Conservation (phyloP, 2,797 vertebrate species). For the Fratercula arctica region DNA sequence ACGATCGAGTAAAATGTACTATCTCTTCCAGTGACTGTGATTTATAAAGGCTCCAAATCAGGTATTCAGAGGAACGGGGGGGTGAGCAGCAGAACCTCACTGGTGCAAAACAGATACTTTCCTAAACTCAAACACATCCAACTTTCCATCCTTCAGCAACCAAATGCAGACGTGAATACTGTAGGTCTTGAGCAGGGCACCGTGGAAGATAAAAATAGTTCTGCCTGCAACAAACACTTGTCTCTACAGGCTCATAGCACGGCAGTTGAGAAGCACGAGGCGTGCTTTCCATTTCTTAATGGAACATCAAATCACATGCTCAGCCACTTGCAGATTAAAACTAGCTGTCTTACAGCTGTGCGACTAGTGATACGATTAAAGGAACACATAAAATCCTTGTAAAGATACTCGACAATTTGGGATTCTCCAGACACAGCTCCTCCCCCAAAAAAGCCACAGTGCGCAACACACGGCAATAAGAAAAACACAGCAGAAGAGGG, state of each 20-base stretch:
- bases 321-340: slow-evolving; percentile 20
- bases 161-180: not conserved
- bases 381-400: slow-evolving; percentile 14
- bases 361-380: not conserved
- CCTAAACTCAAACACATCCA: not conserved
- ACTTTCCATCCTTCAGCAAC: not conserved
- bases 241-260: not conserved
- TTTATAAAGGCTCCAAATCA: not conserved
- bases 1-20: not conserved
- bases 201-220: not conserved
- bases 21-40: not conserved
- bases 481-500: not conserved
- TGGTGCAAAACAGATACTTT: not conserved
- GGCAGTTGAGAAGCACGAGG: not conserved
- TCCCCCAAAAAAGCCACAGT: not conserved
- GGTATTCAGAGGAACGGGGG: not conserved
- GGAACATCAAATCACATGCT: not conserved
- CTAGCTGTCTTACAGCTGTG: slow-evolving; percentile 29
- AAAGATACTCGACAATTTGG: not conserved
- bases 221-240: not conserved
- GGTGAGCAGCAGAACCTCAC: not conserved
- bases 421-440: not conserved
- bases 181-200: not conserved
- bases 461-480: not conserved
- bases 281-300: not conserved